Evolutionary conservation across 2,888 invertebrate genomes (phyloP), one percentile per base, ranked within the genome.

Genomic region (Hydropsyche betteni): DNA sequence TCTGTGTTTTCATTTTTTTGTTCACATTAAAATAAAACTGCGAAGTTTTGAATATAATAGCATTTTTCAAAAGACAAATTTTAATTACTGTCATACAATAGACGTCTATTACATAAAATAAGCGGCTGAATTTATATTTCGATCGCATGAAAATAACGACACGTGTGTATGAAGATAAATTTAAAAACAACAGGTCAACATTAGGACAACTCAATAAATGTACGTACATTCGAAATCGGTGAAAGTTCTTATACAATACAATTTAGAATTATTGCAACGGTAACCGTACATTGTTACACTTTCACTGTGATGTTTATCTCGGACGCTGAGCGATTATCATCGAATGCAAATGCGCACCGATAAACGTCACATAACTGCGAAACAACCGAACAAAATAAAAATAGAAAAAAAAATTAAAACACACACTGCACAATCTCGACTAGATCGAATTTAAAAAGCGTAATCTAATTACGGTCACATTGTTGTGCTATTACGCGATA

Each of bases 181-280:
- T 24, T 24, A 24, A 24, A 24, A 24, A 24, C 24, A 44, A 44
- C 44, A 44, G 10, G 44, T 44, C 44, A 44, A 10, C 44, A 44
- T 44, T 10, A 44, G 10, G 7, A 44, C 44, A 44, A 44, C 6
- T 44, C 44, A 44, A 24, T 44, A 44, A 44, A 44, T 44, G 44
- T 44, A 10, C 44, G 10, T 10, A 58, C 24, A 58, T 58, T 58
- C 24, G 36, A 24, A 64, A 64, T 36, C 10, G 36, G 64, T 36
- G 64, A 64, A 64, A 64, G 64, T 64, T 64, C 64, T 64, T 64
- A n/a, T 34, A 64, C 64, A 64, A 64, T 64, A 64, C 34, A 36
- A 64, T 64, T 36, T 12, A 12, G 36, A 34, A 36, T 64, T 36
- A 64, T 64, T 36, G 36, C 34, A 64, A 64, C 36, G 36, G 36